Percentiles rank a stretch among this genome's conserved stretches.
These are phyloP conservation scores for Erythrolamprus reginae DNA, from an alignment of 2,113 vertebrate genomes.

Conservation along the genomic window DNA sequence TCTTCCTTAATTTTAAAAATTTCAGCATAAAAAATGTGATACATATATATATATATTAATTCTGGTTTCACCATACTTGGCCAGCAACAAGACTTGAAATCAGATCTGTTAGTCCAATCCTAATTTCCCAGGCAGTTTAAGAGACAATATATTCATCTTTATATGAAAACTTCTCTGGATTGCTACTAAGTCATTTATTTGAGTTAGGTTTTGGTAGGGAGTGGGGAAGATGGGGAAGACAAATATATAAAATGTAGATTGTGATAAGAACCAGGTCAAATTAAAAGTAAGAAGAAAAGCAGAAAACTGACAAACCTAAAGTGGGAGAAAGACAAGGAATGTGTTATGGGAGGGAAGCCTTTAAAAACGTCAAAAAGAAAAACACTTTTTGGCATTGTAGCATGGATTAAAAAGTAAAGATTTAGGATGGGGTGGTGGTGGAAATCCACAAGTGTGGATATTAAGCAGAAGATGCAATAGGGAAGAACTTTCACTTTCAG, in stretches of 20 bases:
- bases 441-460: background rate
- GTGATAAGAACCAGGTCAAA: background rate
- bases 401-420: background rate
- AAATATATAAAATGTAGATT: background rate
- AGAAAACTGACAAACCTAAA: background rate
- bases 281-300: background rate
- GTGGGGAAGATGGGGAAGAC: background rate
- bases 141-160: background rate
- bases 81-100: background rate
- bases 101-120: background rate
- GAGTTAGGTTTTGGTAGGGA: background rate
- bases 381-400: background rate
- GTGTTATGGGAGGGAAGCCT: background rate
- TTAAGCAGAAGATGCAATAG: background rate
- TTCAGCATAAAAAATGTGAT: too few relatives aligned
- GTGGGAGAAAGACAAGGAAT: background rate
- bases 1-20: too few relatives aligned
- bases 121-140: background rate
- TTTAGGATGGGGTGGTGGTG: background rate
- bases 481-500: background rate
- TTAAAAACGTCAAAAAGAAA: background rate
- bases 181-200: background rate
- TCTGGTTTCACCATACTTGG: background rate
- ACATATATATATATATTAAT: background rate
- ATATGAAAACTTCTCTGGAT: background rate